These are phyloP conservation scores for Mylabris sibirica DNA, from an alignment of 2,888 invertebrate species.

Conservation along the genomic window DNA sequence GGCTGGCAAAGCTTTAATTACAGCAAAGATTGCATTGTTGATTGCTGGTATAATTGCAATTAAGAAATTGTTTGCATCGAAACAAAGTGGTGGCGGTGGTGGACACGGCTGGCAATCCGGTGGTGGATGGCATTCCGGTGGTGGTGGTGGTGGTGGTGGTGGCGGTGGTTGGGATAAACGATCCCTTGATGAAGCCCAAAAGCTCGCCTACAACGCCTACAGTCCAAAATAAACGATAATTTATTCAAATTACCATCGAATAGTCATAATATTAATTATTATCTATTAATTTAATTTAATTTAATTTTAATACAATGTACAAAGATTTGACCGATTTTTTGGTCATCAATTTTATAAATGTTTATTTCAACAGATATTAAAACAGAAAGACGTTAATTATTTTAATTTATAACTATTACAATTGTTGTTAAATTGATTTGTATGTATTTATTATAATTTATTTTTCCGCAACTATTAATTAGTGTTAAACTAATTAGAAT, in stretches of 20 bases:
- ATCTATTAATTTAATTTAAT: conserved; percentile 22
- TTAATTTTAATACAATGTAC: conserved; percentile 39
- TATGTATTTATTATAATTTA: conserved; percentile 21
- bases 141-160: conserved; percentile 61
- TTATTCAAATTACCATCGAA: not conserved
- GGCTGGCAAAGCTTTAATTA: conserved; percentile 87
- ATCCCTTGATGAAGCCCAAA: conserved; percentile 68
- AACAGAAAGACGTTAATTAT: not conserved
- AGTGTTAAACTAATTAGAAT: not conserved
- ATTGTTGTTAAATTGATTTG: conserved; percentile 7
- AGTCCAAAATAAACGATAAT: conserved; percentile 56
- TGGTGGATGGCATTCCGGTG: conserved; percentile 54
- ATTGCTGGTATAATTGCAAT: conserved; percentile 82
- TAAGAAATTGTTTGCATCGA: conserved; percentile 80
- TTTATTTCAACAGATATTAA: not conserved
- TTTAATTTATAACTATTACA: not conserved
- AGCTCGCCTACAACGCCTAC: conserved; percentile 77
- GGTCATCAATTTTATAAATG: conserved; percentile 42
- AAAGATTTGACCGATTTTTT: conserved; percentile 49
- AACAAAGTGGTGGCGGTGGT: conserved; percentile 48
- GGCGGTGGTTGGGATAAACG: conserved; percentile 77
- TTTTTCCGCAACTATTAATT: conserved; percentile 21
- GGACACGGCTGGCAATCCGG: conserved; percentile 44
- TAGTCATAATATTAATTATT: conserved; percentile 20
- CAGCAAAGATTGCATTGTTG: conserved; percentile 79